Evolutionary conservation across 2,888 invertebrate species (phyloP).

Genomic region (Nezara viridula): DNA sequence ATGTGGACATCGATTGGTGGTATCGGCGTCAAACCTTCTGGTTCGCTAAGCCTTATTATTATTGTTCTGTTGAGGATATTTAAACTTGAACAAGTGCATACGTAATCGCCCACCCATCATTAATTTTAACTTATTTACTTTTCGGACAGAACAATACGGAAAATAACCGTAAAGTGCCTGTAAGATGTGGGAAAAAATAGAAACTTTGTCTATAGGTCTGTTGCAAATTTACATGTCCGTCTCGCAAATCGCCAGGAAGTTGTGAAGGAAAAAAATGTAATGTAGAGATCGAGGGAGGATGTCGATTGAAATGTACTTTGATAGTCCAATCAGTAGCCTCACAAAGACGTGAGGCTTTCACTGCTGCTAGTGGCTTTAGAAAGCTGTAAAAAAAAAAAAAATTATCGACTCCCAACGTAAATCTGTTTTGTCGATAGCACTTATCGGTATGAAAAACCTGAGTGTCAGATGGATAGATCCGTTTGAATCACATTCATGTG

Average conservation of each 20-base stretch:
- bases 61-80: too few species aligned
- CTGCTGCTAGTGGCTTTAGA: neutral
- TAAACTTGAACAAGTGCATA: neutral
- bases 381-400: neutral
- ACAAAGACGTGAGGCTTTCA: neutral
- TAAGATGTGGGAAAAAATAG: too few species aligned
- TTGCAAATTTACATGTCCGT: neutral
- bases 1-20: too few species aligned
- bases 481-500: neutral
- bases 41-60: too few species aligned
- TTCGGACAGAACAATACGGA: neutral
- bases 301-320: neutral
- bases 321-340: neutral
- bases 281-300: neutral
- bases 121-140: neutral
- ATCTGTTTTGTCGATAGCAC: neutral
- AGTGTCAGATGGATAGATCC: neutral
- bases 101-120: neutral
- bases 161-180: neutral
- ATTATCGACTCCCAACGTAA: neutral
- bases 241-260: neutral
- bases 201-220: neutral
- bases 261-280: neutral
- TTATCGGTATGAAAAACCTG: neutral
- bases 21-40: too few species aligned